These are phyloP conservation scores for Neuroscelio doddi DNA, from an alignment of 2,888 invertebrate genomes.

Conservation along the genomic window DNA sequence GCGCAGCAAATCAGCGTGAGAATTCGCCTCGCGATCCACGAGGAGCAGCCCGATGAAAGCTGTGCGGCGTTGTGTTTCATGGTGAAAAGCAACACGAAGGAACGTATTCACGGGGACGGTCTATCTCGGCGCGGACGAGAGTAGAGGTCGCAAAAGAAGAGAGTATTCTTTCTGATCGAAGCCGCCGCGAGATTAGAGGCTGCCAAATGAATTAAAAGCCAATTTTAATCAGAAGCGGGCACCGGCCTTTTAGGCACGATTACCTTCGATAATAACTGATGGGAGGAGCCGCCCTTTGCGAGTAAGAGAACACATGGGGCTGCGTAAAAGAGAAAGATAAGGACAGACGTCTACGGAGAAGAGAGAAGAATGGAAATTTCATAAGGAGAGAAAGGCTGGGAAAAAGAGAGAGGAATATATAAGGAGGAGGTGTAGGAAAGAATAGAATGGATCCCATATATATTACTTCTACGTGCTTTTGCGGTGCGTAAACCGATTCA, in stretches of 20 bases:
- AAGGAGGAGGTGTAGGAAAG: slow-evolving; percentile 14
- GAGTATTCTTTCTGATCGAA: slow-evolving; percentile 62
- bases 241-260: slow-evolving; percentile 71
- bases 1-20: slow-evolving; percentile 21
- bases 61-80: slow-evolving; percentile 42
- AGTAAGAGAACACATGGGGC: slow-evolving; percentile 41
- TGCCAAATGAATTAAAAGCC: slow-evolving; percentile 72
- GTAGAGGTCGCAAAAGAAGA: slow-evolving; percentile 36
- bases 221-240: slow-evolving; percentile 72
- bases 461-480: slow-evolving; percentile 65
- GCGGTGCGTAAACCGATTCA: slow-evolving; percentile 57
- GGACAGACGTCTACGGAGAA: slow-evolving; percentile 26
- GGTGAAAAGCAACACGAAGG: slow-evolving; percentile 45
- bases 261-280: slow-evolving; percentile 70
- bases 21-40: slow-evolving; percentile 22
- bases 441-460: slow-evolving; percentile 63
- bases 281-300: slow-evolving; percentile 57
- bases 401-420: slow-evolving; percentile 20
- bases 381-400: slow-evolving; percentile 7
- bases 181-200: slow-evolving; percentile 70
- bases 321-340: slow-evolving; percentile 17
- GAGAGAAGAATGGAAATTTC: slow-evolving; percentile 26
- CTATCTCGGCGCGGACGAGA: slow-evolving; percentile 41
- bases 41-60: slow-evolving; percentile 25
- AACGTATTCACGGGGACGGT: slow-evolving; percentile 49